These are phyloP conservation scores for Drosophila arawakana DNA, from an alignment of 1,140 invertebrate species.

Conservation along the genomic window DNA sequence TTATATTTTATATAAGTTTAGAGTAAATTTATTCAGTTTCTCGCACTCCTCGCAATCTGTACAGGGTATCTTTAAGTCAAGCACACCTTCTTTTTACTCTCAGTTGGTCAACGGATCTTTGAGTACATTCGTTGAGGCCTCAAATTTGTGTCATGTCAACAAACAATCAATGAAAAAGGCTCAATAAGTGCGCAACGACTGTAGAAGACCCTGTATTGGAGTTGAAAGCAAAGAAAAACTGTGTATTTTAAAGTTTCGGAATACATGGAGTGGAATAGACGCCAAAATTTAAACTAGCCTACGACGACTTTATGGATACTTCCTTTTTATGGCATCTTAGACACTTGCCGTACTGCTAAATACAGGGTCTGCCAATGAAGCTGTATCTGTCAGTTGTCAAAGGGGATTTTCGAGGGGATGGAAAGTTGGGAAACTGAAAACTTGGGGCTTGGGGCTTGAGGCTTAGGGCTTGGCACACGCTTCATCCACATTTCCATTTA, in stretches of 20 bases:
- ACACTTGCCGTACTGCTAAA: too few species aligned
- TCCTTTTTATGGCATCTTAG: too few species aligned
- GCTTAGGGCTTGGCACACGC: slow-evolving; percentile 55
- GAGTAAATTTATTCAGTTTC: too few species aligned
- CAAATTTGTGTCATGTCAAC: slow-evolving; percentile 43
- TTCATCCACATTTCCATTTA: slow-evolving; percentile 5
- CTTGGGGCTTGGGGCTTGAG: slow-evolving; percentile 45
- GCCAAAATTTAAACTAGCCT: too few species aligned
- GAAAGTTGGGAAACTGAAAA: neutral
- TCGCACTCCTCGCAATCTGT: neutral
- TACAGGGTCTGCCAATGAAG: neutral
- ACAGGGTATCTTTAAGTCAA: slow-evolving; percentile 6
- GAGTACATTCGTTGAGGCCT: slow-evolving; percentile 28
- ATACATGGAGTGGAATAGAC: too few species aligned
- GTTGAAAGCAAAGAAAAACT: too few species aligned
- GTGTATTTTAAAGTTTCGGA: too few species aligned
- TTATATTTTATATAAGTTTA: neutral
- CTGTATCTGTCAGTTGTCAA: slow-evolving; percentile 19
- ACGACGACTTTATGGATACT: too few species aligned
- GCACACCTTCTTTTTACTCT: neutral
- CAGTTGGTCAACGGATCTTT: neutral
- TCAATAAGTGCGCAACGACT: neutral
- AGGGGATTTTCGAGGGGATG: neutral
- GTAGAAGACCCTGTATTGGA: too few species aligned
- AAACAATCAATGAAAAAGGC: slow-evolving; percentile 26